Conservation (phyloP, 2,888 invertebrate genomes). For the Drosophila acutilabella region DNA sequence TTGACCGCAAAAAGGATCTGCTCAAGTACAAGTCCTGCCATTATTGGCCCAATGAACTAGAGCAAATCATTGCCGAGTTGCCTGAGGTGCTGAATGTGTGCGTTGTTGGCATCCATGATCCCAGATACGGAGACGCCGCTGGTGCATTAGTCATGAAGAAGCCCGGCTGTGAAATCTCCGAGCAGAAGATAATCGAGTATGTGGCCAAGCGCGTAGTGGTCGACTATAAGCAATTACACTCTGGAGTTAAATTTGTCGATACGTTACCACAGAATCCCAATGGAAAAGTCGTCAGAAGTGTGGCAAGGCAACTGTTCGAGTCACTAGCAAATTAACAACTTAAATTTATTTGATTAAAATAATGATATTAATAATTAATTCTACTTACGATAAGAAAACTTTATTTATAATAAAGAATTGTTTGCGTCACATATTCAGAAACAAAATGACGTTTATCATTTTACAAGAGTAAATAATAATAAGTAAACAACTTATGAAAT, state of each 20-base stretch:
- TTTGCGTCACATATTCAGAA: background rate
- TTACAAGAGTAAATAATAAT: background rate
- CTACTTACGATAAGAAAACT: constrained; percentile 7
- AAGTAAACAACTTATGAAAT: background rate
- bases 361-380: constrained; percentile 6
- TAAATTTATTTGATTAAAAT: constrained; percentile 4
- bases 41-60: constrained; percentile 77
- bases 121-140: constrained; percentile 66
- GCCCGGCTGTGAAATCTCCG: constrained; percentile 48
- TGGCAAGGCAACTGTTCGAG: constrained; percentile 48
- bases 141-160: constrained; percentile 72
- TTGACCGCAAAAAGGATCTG: constrained; percentile 82
- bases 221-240: constrained; percentile 72
- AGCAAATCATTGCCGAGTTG: constrained; percentile 69
- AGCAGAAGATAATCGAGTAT: constrained; percentile 54
- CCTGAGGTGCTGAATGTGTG: constrained; percentile 75
- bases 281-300: constrained; percentile 64
- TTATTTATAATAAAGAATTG: constrained; percentile 1
- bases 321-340: constrained; percentile 16
- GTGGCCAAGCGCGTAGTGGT: constrained; percentile 54
- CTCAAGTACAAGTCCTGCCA: constrained; percentile 74
- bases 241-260: constrained; percentile 75
- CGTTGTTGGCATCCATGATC: constrained; percentile 75
- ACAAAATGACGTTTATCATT: background rate
- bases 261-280: constrained; percentile 71